A percentile compares a stretch with the other conserved stretches of the same genome.
Conservation (phyloP, 2,113 vertebrate species). For the Ploceus nigricollis region DNA sequence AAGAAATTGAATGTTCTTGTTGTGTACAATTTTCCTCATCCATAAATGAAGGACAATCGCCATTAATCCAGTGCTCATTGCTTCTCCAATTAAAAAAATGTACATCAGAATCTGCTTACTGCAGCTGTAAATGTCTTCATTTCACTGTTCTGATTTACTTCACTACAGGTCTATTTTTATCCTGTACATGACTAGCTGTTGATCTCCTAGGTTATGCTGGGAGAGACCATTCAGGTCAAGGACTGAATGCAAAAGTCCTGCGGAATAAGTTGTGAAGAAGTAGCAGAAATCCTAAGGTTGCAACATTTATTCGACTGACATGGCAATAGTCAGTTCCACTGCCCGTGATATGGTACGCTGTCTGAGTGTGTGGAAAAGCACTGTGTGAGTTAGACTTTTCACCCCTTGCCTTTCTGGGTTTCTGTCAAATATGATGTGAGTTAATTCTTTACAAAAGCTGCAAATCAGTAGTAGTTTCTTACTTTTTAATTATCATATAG, state of each 20-base stretch:
- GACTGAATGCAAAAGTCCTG: neutral
- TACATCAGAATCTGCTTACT: neutral
- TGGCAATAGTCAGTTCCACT: neutral
- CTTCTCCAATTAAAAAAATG: neutral
- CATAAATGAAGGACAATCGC: neutral
- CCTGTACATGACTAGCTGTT: neutral
- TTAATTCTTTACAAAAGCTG: neutral
- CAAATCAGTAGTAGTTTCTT: neutral
- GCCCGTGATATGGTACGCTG: rapidly evolving
- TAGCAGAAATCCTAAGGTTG: neutral
- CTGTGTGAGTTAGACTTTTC: neutral
- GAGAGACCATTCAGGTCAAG: neutral
- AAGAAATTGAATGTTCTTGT: neutral
- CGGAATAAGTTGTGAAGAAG: neutral
- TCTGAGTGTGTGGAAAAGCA: neutral
- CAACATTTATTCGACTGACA: rapidly evolving
- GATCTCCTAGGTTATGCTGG: neutral
- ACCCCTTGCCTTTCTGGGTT: neutral
- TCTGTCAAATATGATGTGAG: neutral
- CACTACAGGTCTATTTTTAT: neutral
- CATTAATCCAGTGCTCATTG: neutral
- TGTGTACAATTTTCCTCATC: neutral
- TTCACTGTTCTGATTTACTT: neutral
- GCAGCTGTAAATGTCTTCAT: neutral
- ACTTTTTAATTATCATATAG: neutral